Evolutionary conservation across 2,113 vertebrate species (phyloP), one percentile per base, ranked within the genome.

Genomic region (Equus przewalskii): DNA sequence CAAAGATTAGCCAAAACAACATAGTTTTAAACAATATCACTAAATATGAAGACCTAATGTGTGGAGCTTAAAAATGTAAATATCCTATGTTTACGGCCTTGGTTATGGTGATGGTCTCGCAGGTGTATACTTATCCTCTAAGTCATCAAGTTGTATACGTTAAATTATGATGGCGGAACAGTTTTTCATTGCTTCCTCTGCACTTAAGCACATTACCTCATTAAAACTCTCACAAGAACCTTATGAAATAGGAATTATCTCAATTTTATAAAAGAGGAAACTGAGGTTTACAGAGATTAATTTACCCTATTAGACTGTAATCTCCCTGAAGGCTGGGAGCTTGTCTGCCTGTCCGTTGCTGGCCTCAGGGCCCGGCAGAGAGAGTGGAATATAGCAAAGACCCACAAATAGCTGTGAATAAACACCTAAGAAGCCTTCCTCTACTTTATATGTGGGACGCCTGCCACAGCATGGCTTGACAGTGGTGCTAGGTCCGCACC

Each of bases 1-100:
- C 93, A 96, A 94, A 76, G 96, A 95, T 19, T 41, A 91, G 81
- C 86, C 85, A 85, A n/a, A 95, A 51, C 14, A 79, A 33, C 30
- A 62, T 4, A 41, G 33, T 62, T 69, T 75, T 60, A 58, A 89
- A 58, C 84, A 94, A 41, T 64, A 87, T 46, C 16, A 93, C 30
- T 49, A 93, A 62, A 73, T 96, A 72, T 89, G 89, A 69, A 81
- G 41, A 11, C 1, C 41, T 13, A 56, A 51, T 60, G 3, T 30
- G 3, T 62, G 8, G 41, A 58, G 16, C 41, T 69, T 92, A 65
- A 95, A 87, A 73, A 5, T 64, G 89, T 81, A 41, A 94, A 54
- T 75, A 80, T n/a, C 26, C 6, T 76, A 69, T 85, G 70, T 84
- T 95, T 33, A 84, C 5, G n/a, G 41, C 24, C 62, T 69, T 85